Evolutionary conservation across 2,113 vertebrate species (phyloP), one percentile per base, ranked within the genome.

Genomic region (Sebastes schlegelii): DNA sequence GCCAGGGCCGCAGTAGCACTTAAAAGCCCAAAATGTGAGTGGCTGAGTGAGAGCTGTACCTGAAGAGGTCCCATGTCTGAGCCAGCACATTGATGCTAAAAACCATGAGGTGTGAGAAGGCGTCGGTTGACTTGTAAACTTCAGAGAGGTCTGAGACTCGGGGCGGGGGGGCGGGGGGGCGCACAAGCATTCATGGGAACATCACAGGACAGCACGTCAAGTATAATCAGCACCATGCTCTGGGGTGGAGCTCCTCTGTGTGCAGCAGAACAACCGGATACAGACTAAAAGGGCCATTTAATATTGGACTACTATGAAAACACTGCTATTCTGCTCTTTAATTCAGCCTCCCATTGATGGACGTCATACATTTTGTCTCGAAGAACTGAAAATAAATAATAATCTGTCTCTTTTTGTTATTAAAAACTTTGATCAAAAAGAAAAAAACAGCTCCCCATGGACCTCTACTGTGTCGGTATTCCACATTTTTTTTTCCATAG

Each of bases 141-240:
- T 92, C 62, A 85, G 48, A 69, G 45, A 66, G 52, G 43, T 83
- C 81, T 65, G 78, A 77, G 72, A 79, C 75, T 85, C 14, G 0
- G 65, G 61, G n/a, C n/a, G 70, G 23, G 0, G 68, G 61, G 70
- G 23, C 13, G n/a, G n/a, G 23, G 23, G 23, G 23, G 52, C 40
- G 77, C 85, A 61, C 74, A 66, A 64, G 54, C 72, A 81, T 6
- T 79, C 67, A 81, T 45, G n/a, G 81, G 60, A 80, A 80, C 68
- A 76, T 81, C 70, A 82, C 63, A 85, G 64, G 71, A 82, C 72
- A 77, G 67, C 86, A 88, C 4, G 72, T 90, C 83, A 64, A 81
- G 87, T 85, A 78, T 82, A 79, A 80, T 91, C 89, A 94, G 93
- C 93, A 94, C 92, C 93, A 82, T 86, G 86, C 88, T 87, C 73